phyloP scores from a whole-genome alignment of 2,888 invertebrate species.

The Chrysodeixis includens region DNA sequence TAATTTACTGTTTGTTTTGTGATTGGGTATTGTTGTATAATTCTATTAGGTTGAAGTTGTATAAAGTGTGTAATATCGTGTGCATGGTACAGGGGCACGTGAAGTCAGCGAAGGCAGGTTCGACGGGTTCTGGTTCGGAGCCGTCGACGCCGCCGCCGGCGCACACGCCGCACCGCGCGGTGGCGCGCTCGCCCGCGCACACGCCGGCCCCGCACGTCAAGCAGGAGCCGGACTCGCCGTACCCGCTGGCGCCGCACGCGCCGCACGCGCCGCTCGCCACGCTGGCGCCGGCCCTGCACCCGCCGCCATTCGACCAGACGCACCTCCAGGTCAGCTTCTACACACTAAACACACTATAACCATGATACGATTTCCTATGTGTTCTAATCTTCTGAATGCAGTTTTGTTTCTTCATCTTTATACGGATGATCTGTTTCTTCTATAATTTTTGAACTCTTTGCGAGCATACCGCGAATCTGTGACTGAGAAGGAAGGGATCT shows the following conservation, averaged over 20 bases:
- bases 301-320: slow-evolving; percentile 80
- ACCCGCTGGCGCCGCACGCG: slow-evolving; percentile 60
- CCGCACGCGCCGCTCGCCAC: slow-evolving; percentile 69
- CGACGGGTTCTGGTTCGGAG: slow-evolving; percentile 86
- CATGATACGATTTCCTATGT: background rate
- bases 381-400: background rate
- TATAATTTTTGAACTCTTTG: slow-evolving; percentile 52
- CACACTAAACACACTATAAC: background rate
- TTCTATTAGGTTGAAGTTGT: background rate
- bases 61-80: slow-evolving; percentile 11
- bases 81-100: slow-evolving; percentile 72
- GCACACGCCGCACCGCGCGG: slow-evolving; percentile 75
- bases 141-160: slow-evolving; percentile 87
- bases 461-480: slow-evolving; percentile 42
- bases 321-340: slow-evolving; percentile 77
- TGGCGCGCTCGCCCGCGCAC: slow-evolving; percentile 85
- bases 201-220: slow-evolving; percentile 72
- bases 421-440: slow-evolving; percentile 82
- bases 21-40: background rate
- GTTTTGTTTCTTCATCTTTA: slow-evolving; percentile 13
- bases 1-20: background rate
- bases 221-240: slow-evolving; percentile 60
- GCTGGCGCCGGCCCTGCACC: slow-evolving; percentile 73
- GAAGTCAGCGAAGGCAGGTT: slow-evolving; percentile 78
- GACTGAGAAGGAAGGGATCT: slow-evolving; percentile 88